Percentiles rank a stretch among this genome's conserved stretches.
Conservation (phyloP, 1,140 invertebrate genomes). For the Neodiprion fabricii region DNA sequence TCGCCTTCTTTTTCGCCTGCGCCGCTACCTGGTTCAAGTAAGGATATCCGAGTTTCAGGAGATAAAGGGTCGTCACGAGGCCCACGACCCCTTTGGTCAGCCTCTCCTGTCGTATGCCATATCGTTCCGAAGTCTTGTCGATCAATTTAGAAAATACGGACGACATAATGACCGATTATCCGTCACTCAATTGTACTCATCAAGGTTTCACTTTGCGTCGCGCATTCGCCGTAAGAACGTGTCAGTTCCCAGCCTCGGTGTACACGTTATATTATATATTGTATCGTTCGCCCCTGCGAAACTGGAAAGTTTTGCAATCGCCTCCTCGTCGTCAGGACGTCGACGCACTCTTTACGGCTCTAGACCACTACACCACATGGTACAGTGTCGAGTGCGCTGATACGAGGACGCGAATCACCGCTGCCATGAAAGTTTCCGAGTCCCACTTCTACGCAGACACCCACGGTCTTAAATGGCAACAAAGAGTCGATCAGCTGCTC, state of each 20-base stretch:
- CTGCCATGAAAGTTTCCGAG: not conserved
- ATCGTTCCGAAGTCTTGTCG: constrained; percentile 63
- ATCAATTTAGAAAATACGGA: constrained; percentile 74
- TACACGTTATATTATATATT: too few relatives aligned
- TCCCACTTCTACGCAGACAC: constrained; percentile 2
- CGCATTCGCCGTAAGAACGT: too few relatives aligned
- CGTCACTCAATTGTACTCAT: not conserved
- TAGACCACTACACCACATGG: not conserved
- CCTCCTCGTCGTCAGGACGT: not conserved
- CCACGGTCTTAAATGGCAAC: not conserved
- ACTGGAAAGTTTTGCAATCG: not conserved
- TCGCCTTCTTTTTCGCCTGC: constrained; percentile 40
- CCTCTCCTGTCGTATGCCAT: constrained; percentile 64
- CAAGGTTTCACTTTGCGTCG: not conserved
- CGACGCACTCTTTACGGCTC: not conserved
- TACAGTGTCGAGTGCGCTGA: not conserved
- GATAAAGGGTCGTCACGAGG: constrained; percentile 58
- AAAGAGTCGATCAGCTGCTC: not conserved
- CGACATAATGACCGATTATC: constrained; percentile 58
- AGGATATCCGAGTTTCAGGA: constrained; percentile 60
- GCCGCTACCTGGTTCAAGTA: constrained; percentile 45
- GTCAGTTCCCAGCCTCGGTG: too few relatives aligned
- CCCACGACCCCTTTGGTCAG: constrained; percentile 66
- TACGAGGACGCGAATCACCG: not conserved
- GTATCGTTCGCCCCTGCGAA: too few relatives aligned